Evolutionary conservation across 2,888 invertebrate genomes (phyloP).

Genomic region (Xestia c-nigrum): DNA sequence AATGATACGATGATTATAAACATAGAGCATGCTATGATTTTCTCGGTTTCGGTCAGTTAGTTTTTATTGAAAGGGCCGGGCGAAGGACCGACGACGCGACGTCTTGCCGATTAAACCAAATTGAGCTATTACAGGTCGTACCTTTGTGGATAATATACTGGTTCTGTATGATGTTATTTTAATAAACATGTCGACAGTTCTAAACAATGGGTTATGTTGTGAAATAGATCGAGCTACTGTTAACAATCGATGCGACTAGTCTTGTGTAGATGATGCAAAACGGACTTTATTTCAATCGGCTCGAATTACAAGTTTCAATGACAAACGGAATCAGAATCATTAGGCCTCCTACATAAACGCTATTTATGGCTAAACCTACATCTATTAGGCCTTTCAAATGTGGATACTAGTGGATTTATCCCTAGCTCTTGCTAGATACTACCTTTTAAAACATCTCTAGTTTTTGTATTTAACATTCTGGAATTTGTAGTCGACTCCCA

Average conservation of each 20-base stretch:
- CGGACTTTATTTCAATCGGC: background rate
- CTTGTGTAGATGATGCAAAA: background rate
- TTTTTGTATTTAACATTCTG: background rate
- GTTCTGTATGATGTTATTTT: constrained; percentile 2
- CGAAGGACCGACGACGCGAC: background rate
- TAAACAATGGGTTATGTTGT: constrained; percentile 20
- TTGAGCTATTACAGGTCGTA: constrained; percentile 46
- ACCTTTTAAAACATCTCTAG: background rate
- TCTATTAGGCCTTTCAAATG: constrained; percentile 10
- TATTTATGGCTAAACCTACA: constrained; percentile 15
- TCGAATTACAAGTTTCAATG: background rate
- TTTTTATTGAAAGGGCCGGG: constrained; percentile 30
- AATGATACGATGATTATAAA: background rate
- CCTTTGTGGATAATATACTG: constrained; percentile 9
- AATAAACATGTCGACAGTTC: constrained; percentile 8
- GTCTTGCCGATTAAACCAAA: constrained; percentile 27
- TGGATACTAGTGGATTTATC: background rate
- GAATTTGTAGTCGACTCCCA: background rate
- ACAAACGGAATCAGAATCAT: background rate
- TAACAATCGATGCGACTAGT: constrained; percentile 7
- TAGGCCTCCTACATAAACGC: constrained; percentile 31
- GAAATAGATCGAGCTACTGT: constrained; percentile 21
- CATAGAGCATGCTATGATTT: background rate
- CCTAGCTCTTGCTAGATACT: background rate
- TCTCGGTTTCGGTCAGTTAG: constrained; percentile 22